phyloP scores from a whole-genome alignment of 2,797 vertebrate species.

The Chrosomus eos region DNA sequence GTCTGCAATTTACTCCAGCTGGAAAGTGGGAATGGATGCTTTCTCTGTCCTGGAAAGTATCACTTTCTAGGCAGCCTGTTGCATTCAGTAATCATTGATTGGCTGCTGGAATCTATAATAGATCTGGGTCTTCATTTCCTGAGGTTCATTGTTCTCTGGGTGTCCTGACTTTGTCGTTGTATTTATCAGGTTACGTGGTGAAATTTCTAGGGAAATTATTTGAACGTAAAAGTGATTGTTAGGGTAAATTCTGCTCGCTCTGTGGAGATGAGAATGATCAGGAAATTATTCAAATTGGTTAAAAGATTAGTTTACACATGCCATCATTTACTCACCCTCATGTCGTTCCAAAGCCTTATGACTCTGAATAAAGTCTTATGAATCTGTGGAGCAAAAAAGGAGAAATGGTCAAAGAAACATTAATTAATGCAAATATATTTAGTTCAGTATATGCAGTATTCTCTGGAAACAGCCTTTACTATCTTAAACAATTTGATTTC shows the following conservation, averaged over 20 bases:
- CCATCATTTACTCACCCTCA: background rate
- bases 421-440: background rate
- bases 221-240: conserved; percentile 17
- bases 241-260: conserved; percentile 11
- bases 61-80: conserved; percentile 34
- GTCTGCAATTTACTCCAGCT: conserved; percentile 30
- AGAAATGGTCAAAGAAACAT: background rate
- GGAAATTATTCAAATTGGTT: background rate
- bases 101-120: conserved; percentile 41
- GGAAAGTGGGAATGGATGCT: background rate
- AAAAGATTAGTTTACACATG: background rate
- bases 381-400: background rate
- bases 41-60: conserved; percentile 36
- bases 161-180: conserved; percentile 64
- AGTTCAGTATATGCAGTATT: background rate
- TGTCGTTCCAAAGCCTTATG: background rate
- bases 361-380: background rate
- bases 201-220: conserved; percentile 73
- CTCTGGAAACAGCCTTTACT: background rate
- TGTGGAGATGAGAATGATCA: conserved; percentile 16
- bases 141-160: conserved; percentile 2
- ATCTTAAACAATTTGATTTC: background rate
- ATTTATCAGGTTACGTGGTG: conserved; percentile 68
- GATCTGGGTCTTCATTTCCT: conserved; percentile 43
- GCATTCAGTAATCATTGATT: conserved; percentile 43